A percentile compares a stretch with the other conserved stretches of the same genome.
Evolutionary conservation across 2,888 invertebrate species (phyloP).

Genomic region (Scaptodrosophila latifasciaeformis): DNA sequence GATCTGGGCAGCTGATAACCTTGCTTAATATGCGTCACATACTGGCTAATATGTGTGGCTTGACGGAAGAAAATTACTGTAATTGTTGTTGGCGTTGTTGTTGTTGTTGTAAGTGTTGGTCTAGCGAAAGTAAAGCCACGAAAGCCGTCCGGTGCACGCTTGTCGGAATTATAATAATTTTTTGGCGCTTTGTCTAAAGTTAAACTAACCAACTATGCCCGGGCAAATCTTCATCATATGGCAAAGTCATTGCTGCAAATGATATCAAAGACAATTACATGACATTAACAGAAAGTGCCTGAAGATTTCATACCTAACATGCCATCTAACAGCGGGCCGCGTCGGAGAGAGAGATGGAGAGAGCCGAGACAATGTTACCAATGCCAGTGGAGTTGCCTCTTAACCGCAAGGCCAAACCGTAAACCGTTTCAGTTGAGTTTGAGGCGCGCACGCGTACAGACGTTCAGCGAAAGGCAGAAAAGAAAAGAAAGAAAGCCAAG

Average conservation of each 20-base stretch:
- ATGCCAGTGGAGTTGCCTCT: no score
- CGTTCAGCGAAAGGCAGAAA: conserved; percentile 26
- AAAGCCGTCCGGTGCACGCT: no score
- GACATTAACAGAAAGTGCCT: conserved; percentile 14
- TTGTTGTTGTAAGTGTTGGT: not conserved
- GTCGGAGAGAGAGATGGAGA: no score
- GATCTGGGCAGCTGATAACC: conserved; percentile 27
- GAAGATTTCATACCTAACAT: not conserved
- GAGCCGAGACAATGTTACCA: no score
- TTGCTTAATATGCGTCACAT: conserved; percentile 30
- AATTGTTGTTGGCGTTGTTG: no score
- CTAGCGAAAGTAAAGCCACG: not conserved
- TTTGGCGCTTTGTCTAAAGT: no score
- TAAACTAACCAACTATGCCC: no score
- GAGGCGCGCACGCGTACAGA: conserved; percentile 59
- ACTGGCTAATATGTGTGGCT: not conserved
- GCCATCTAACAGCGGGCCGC: conserved; percentile 9
- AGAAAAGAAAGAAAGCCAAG: conserved; percentile 43
- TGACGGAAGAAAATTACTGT: no score
- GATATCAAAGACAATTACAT: conserved; percentile 16
- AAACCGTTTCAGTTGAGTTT: conserved; percentile 65
- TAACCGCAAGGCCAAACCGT: conserved; percentile 46
- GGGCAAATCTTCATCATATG: no score
- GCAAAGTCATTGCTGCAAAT: not conserved
- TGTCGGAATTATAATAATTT: not conserved